Conservation (phyloP, 2,888 invertebrate genomes). For the Limnephilus marmoratus region DNA sequence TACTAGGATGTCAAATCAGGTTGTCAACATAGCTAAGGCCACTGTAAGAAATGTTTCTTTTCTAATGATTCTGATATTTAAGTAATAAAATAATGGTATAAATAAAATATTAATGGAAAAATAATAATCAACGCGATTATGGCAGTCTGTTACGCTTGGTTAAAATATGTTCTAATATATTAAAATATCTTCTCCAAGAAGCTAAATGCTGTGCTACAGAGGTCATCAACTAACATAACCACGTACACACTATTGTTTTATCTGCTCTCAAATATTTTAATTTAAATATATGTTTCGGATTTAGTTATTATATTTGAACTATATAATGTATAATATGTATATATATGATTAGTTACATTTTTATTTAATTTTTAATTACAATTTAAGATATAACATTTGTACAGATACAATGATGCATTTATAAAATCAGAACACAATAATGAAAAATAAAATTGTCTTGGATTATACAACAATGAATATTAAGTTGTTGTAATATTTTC, state of each 20-base stretch:
- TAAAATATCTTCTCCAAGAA: not conserved
- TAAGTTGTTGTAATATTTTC: not conserved
- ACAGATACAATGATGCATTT: not conserved
- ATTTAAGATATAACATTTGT: not conserved
- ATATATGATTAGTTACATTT: too few relatives aligned
- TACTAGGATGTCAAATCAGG: too few relatives aligned
- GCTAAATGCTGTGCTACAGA: not conserved
- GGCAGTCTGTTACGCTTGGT: too few relatives aligned
- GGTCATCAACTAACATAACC: not conserved
- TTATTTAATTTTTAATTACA: too few relatives aligned
- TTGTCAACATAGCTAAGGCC: too few relatives aligned
- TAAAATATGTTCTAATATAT: too few relatives aligned
- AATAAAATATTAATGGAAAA: too few relatives aligned
- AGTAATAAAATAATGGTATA: too few relatives aligned
- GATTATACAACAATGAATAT: not conserved
- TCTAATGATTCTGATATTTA: too few relatives aligned
- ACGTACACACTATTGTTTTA: not conserved
- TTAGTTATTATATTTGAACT: not conserved
- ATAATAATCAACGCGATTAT: too few relatives aligned
- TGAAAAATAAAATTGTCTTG: not conserved
- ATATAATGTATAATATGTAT: not conserved
- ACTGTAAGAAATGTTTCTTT: too few relatives aligned
- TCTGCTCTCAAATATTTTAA: not conserved
- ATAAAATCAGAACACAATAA: not conserved
- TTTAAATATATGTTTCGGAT: not conserved